A percentile compares a stretch with the other conserved stretches of the same genome.
phyloP scores from a whole-genome alignment of 2,888 invertebrate species.

The Ormyrus nitidulus region DNA sequence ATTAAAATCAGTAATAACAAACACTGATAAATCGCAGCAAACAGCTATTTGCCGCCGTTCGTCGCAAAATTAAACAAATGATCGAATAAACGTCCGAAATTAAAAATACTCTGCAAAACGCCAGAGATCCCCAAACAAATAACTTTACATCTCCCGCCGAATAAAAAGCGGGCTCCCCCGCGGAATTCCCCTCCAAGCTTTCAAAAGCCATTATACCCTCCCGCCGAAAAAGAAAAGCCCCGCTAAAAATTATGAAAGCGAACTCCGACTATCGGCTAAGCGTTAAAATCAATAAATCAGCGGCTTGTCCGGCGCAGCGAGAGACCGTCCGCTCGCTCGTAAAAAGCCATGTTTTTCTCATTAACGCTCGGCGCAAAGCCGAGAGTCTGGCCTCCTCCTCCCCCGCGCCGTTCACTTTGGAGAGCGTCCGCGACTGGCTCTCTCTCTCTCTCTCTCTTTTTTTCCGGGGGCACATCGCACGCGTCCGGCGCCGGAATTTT shows the following conservation, averaged over 20 bases:
- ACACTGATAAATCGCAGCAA: no score
- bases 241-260: no score
- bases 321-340: not conserved
- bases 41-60: no score
- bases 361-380: slow-evolving; percentile 6
- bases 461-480: not conserved
- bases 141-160: no score
- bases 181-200: not conserved
- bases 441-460: not conserved
- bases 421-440: not conserved
- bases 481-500: slow-evolving; percentile 13
- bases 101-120: no score
- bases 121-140: no score
- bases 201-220: not conserved
- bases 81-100: no score
- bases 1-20: no score
- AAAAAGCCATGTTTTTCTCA: slow-evolving; percentile 22
- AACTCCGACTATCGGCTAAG: no score
- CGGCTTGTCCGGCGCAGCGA: not conserved
- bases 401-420: not conserved
- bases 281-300: slow-evolving; percentile 30
- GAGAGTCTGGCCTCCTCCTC: not conserved
- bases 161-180: no score
- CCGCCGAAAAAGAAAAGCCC: no score
- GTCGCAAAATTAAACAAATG: no score